Conservation (phyloP, 2,797 vertebrate species). For the Malacoctenus gilli region DNA sequence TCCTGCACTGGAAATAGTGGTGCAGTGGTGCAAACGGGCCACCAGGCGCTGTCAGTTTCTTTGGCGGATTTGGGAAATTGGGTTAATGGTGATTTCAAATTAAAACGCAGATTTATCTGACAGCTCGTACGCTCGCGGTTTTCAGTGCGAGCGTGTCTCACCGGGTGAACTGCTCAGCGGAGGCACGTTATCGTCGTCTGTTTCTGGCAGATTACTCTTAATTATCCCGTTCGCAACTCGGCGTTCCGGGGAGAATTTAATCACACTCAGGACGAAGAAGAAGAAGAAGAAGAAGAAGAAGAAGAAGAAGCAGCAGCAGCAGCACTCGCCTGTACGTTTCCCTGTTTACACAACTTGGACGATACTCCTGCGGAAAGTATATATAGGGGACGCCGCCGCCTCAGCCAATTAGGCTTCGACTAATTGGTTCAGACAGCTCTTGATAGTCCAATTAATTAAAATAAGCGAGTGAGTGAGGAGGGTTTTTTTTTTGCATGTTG, state of each 20-base stretch:
- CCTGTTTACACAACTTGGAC: constrained; percentile 32
- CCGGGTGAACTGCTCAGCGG: constrained; percentile 47
- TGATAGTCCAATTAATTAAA: constrained; percentile 1
- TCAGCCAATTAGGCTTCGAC: background rate
- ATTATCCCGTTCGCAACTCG: constrained; percentile 46
- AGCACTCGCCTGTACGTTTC: constrained; percentile 55
- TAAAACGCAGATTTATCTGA: too few species aligned
- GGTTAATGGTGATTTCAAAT: background rate
- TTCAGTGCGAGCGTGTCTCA: background rate
- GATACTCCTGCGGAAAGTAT: constrained; percentile 9
- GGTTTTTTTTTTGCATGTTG: background rate
- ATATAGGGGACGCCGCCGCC: background rate
- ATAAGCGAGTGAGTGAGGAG: background rate
- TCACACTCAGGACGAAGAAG: constrained; percentile 39
- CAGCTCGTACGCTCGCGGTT: too few species aligned
- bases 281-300: constrained; percentile 15
- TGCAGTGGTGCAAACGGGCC: too few species aligned
- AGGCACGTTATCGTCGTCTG: constrained; percentile 42
- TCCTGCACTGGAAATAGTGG: background rate
- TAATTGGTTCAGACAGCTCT: background rate
- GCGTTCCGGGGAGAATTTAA: constrained; percentile 56
- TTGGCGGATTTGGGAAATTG: background rate
- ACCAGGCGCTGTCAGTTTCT: background rate
- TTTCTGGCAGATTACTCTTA: constrained; percentile 55
- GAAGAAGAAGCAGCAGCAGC: constrained; percentile 19